Evolutionary conservation across 2,797 vertebrate species (phyloP), one percentile per base, ranked within the genome.

Genomic region (Podarcis lilfordi): DNA sequence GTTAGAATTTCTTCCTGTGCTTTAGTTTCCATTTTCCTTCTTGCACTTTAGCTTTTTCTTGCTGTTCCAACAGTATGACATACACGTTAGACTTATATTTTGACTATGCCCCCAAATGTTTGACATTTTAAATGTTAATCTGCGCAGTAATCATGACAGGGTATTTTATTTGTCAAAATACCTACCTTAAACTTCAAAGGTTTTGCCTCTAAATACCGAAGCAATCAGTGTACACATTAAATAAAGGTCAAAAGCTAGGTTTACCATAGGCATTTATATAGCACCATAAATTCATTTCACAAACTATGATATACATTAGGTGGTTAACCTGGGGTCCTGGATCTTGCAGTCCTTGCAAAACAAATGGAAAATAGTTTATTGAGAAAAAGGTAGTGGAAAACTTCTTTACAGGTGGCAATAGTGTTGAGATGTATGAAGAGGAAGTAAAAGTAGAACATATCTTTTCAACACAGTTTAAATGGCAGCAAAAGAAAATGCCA

Each of bases 381-480:
- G 76, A 45, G n/a, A 8, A 2, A 19, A 43, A 55, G 2, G 76
- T 69, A 19, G 3, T 35, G 25, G 59, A 11, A 23, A 61, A 64
- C 15, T 15, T 40, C 40, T 35, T 66, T 3, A 15, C 43, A 84
- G 43, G 25, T 17, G 66, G 13, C 8, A 76, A 40, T 55, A 15
- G 32, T 55, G 10, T 69, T 68, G 77, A 59, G 45, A 35, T 64
- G n/a, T 40, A 76, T 64, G 55, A 29, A 8, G 74, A 10, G n/a
- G 64, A 88, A 86, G 11, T 55, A 84, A 84, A 72, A 50, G 23
- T 50, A 50, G 80, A 81, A 80, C 80, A 45, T 40, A 87, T 74
- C 37, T 8, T 32, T 4, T 64, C 64, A 35, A 5, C 3, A 64
- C 50, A 84, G n/a, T 43, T 2, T 32, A 89, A 89, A 80, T 64